phyloP scores from a whole-genome alignment of 2,113 vertebrate species.

The Catagonus wagneri region DNA sequence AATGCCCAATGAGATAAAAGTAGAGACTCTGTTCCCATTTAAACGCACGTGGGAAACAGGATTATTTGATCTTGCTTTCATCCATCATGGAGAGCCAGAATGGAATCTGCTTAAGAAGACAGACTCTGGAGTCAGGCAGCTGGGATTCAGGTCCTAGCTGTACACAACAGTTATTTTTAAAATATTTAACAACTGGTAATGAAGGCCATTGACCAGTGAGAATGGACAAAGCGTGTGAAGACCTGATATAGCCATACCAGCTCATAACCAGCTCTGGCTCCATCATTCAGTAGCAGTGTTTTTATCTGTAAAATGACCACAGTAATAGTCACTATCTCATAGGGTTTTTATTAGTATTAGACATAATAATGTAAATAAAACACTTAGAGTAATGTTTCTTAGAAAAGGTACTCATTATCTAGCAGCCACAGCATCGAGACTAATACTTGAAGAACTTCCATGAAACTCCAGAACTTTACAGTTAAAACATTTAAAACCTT shows the following conservation, averaged over 20 bases:
- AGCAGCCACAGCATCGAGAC: not conserved
- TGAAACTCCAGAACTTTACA: not conserved
- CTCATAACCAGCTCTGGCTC: not conserved
- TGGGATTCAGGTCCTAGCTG: not conserved
- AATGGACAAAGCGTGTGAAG: not conserved
- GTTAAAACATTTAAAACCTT: not conserved
- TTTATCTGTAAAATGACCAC: not conserved
- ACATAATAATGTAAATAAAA: not conserved
- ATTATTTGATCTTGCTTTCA: not conserved
- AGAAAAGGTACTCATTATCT: not conserved
- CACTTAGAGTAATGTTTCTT: not conserved
- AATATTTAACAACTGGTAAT: not conserved
- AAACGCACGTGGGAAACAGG: not conserved
- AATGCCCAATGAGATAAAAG: not conserved
- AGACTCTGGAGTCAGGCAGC: not conserved
- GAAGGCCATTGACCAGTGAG: not conserved
- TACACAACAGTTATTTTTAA: not conserved
- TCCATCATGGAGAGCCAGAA: not conserved
- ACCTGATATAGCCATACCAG: no score
- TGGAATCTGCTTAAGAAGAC: not conserved
- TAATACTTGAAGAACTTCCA: not conserved
- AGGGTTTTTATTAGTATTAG: not conserved
- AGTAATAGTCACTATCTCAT: not conserved
- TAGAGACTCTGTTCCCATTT: not conserved
- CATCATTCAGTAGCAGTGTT: not conserved